Evolutionary conservation across 30 jellyfish, hydroid and myxozoan species (phyloP).

Genomic region (Turritopsis dohrnii): DNA sequence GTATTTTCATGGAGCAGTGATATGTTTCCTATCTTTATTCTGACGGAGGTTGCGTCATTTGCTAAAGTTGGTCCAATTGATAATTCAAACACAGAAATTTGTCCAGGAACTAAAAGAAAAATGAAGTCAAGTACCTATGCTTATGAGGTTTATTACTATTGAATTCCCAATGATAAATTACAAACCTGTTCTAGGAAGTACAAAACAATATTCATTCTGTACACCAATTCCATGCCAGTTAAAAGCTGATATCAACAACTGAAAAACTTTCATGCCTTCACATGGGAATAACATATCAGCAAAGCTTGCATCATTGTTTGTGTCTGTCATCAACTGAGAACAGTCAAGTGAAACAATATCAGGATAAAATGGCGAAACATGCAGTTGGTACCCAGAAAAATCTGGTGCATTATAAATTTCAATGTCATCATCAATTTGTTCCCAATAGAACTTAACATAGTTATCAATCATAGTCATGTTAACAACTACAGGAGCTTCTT

Average conservation of each 20-base stretch:
- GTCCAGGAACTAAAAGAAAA: neutral
- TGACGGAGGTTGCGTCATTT: neutral
- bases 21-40: neutral
- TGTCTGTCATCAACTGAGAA: neutral
- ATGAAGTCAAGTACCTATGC: neutral
- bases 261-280: neutral
- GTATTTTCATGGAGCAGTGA: neutral
- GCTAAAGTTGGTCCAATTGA: constrained; percentile 1
- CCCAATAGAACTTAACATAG: neutral
- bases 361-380: neutral
- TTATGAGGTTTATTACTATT: neutral
- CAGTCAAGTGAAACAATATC: neutral
- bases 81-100: neutral
- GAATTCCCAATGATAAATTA: too few species aligned
- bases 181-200: neutral
- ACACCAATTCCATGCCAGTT: neutral
- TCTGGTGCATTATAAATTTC: neutral
- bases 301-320: neutral
- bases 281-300: neutral
- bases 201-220: constrained; percentile 2
- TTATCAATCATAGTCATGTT: neutral
- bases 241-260: neutral
- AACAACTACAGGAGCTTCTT: neutral
- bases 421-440: neutral
- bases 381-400: neutral